phyloP scores from a whole-genome alignment of 2,113 vertebrate species.

The human region GRCh38 chr2:188594501-188595000 shows the following conservation, averaged over 20 bases:
- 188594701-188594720: background rate
- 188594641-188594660: slow-evolving; percentile 15
- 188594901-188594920: background rate
- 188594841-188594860: slow-evolving; percentile 20
- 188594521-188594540: slow-evolving; percentile 21
- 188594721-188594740: slow-evolving; percentile 17
- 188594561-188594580: slow-evolving; percentile 7
- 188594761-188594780: background rate
- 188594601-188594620: slow-evolving; percentile 41
- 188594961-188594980: background rate
- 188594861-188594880: slow-evolving; percentile 47
- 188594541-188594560: slow-evolving; percentile 14
- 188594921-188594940: slow-evolving; percentile 43
- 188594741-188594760: background rate
- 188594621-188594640: slow-evolving; percentile 13
- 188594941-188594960: background rate
- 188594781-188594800: background rate
- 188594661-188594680: slow-evolving; percentile 38
- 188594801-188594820: background rate
- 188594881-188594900: background rate
- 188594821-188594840: background rate
- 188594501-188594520: slow-evolving; percentile 27
- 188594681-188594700: background rate
- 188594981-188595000: background rate
- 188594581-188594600: slow-evolving; percentile 31